Conservation (phyloP, 2,888 invertebrate species). For the Drosophila meridiana region DNA sequence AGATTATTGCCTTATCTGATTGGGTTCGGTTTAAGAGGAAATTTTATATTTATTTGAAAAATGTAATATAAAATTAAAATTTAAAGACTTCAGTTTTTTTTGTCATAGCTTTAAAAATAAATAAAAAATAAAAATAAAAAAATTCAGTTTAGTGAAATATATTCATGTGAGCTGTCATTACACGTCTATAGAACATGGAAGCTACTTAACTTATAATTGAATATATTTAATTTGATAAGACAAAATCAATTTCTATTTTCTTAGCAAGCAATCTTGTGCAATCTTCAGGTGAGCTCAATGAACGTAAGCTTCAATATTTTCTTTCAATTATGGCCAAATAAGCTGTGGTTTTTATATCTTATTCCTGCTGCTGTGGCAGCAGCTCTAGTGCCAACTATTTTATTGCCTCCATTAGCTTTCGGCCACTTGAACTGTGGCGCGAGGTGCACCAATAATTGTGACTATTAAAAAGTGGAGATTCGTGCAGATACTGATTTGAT, state of each 20-base stretch:
- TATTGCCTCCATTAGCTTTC: conserved; percentile 17
- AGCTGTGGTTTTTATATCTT: conserved; percentile 25
- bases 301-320: background rate
- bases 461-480: conserved; percentile 68
- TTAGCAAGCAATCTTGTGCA: background rate
- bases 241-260: background rate
- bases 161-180: no score
- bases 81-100: no score
- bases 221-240: background rate
- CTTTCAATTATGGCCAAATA: background rate
- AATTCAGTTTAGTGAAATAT: no score
- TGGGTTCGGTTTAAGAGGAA: no score
- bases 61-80: no score
- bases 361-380: conserved; percentile 9
- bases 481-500: conserved; percentile 55
- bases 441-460: conserved; percentile 53
- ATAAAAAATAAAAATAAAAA: no score
- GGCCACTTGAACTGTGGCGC: background rate
- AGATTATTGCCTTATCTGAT: no score
- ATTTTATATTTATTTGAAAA: no score
- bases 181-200: background rate
- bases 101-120: no score
- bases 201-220: background rate
- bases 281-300: background rate
- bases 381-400: conserved; percentile 7